phyloP scores from a whole-genome alignment of 1,140 invertebrate genomes.

The Idris sp. region DNA sequence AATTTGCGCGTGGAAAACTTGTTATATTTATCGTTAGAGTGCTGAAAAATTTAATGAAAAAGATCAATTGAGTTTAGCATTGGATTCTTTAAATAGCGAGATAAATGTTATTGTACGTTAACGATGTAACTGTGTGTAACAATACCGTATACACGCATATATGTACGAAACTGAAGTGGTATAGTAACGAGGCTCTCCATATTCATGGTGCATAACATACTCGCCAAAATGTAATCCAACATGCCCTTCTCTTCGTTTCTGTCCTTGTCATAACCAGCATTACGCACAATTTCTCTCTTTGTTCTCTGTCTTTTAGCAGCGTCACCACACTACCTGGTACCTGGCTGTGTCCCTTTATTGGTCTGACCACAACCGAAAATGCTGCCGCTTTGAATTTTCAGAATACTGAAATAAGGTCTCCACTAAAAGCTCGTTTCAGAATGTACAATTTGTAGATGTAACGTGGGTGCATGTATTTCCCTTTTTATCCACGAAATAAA shows the following conservation, averaged over 20 bases:
- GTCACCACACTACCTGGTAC: conserved; percentile 27
- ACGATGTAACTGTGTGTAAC: conserved; percentile 35
- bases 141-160: conserved; percentile 46
- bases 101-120: conserved; percentile 34
- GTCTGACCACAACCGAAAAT: conserved; percentile 44
- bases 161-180: conserved; percentile 62
- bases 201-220: conserved; percentile 75
- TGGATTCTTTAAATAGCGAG: conserved; percentile 3
- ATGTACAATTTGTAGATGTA: conserved; percentile 33
- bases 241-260: conserved; percentile 50
- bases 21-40: too few species aligned
- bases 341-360: conserved; percentile 46
- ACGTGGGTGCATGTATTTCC: conserved; percentile 9
- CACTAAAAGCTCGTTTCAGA: conserved; percentile 20
- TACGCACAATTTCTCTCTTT: conserved; percentile 45
- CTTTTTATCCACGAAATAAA: conserved; percentile 5
- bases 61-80: conserved; percentile 20
- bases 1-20: neutral
- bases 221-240: conserved; percentile 75
- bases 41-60: too few species aligned
- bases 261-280: conserved; percentile 21
- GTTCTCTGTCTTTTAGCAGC: conserved; percentile 48
- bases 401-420: conserved; percentile 32
- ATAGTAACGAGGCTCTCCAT: conserved; percentile 75
- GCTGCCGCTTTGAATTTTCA: conserved; percentile 46